Percentiles rank a stretch among this genome's conserved stretches.
Conservation (phyloP, 2,113 vertebrate genomes). For the Microtus ochrogaster region DNA sequence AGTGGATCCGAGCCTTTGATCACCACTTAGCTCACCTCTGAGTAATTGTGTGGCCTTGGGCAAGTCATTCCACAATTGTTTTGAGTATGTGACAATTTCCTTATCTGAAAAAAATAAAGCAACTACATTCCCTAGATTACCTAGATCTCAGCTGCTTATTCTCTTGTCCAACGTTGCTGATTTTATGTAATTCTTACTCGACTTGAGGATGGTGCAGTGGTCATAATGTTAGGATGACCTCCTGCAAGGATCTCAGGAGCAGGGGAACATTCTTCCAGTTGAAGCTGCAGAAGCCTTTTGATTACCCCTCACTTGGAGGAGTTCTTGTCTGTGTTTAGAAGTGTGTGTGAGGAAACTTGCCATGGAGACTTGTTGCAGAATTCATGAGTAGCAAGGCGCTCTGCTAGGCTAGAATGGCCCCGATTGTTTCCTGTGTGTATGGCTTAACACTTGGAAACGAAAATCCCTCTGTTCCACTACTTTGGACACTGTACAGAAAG, state of each 20-base stretch:
- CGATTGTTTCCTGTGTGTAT: constrained; percentile 75
- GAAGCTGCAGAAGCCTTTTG: constrained; percentile 50
- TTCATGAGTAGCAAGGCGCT: constrained; percentile 69
- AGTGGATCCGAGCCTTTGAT: background rate
- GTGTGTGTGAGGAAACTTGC: constrained; percentile 78
- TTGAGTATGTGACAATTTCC: background rate
- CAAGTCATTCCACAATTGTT: constrained; percentile 25
- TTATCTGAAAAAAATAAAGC: constrained; percentile 47
- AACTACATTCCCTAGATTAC: background rate
- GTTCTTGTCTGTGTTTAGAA: constrained; percentile 73
- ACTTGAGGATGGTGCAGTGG: background rate
- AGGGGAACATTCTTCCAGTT: constrained; percentile 11
- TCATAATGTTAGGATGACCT: background rate
- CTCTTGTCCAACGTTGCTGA: constrained; percentile 5
- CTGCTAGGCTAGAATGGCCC: constrained; percentile 60
- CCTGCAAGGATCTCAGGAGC: background rate
- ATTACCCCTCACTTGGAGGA: constrained; percentile 54
- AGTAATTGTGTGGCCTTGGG: constrained; percentile 59
- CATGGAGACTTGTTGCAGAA: constrained; percentile 79
- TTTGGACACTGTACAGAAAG: constrained; percentile 74
- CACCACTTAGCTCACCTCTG: background rate
- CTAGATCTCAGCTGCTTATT: background rate
- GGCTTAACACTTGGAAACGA: constrained; percentile 79
- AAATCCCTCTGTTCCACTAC: constrained; percentile 74
- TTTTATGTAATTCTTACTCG: constrained; percentile 12